Conservation (phyloP, 2,113 vertebrate species). For the Varanus komodoensis region DNA sequence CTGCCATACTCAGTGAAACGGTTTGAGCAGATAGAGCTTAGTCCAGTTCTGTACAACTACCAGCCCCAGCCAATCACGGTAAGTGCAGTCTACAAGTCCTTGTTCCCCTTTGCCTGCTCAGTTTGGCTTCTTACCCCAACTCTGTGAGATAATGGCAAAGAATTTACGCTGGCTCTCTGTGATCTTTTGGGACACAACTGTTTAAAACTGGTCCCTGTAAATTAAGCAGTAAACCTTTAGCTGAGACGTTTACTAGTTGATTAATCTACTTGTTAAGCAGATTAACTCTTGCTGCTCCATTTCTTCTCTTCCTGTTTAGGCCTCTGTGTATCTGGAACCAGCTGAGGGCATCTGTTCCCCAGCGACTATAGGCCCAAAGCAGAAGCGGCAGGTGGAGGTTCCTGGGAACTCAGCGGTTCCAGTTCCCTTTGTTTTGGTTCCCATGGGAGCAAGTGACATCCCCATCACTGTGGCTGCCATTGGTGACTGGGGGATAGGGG, state of each 20-base stretch:
- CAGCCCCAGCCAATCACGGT: not conserved
- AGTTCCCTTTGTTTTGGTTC: constrained; percentile 83
- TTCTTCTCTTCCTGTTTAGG: constrained; percentile 61
- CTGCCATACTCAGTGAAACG: constrained; percentile 82
- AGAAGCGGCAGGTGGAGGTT: constrained; percentile 73
- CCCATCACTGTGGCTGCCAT: constrained; percentile 81
- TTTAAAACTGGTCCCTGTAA: not conserved
- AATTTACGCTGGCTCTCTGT: not conserved
- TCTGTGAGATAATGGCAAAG: not conserved
- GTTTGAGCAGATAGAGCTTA: constrained; percentile 85
- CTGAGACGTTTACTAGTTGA: not conserved
- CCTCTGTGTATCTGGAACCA: constrained; percentile 80
- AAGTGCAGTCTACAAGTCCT: not conserved
- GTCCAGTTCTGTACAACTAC: constrained; percentile 88
- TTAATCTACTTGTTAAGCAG: not conserved
- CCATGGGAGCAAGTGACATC: constrained; percentile 72
- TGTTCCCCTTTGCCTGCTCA: not conserved
- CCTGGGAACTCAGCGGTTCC: constrained; percentile 70
- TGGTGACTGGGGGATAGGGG: constrained; percentile 51
- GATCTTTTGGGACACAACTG: not conserved
- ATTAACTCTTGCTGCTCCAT: not conserved
- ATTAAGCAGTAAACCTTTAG: not conserved
- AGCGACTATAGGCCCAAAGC: constrained; percentile 56
- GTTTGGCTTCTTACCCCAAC: no score
- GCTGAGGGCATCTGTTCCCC: constrained; percentile 84